These are phyloP conservation scores for Stigmatopora argus DNA, from an alignment of 2,113 vertebrate species.

Conservation along the genomic window DNA sequence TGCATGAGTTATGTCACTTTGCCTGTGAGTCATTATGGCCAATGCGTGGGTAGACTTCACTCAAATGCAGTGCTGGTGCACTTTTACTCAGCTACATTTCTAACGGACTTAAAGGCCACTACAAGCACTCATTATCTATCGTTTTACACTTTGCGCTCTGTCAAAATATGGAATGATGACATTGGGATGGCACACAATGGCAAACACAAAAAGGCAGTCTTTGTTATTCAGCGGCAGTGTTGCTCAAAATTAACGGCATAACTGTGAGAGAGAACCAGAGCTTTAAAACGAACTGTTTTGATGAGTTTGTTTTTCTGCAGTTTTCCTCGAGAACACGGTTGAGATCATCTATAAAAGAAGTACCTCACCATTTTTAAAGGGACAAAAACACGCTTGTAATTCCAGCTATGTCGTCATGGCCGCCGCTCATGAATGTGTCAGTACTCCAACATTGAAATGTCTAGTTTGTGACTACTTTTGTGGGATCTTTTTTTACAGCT, in stretches of 20 bases:
- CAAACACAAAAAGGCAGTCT: no score
- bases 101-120: not conserved
- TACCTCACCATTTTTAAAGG: no score
- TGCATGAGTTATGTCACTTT: slow-evolving; percentile 20
- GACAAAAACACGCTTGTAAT: no score
- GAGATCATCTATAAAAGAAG: no score
- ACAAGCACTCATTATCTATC: not conserved
- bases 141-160: not conserved
- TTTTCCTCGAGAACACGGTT: no score
- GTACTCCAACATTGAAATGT: not conserved
- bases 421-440: no score
- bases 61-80: not conserved
- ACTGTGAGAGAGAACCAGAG: no score
- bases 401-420: no score
- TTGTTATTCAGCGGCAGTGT: no score
- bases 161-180: not conserved
- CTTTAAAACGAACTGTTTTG: no score
- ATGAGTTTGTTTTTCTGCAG: no score
- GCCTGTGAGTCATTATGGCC: slow-evolving; percentile 18
- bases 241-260: no score
- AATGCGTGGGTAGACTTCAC: slow-evolving; percentile 25
- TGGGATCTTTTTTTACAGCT: slow-evolving; percentile 40
- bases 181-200: not conserved
- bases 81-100: not conserved
- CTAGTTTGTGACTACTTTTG: slow-evolving; percentile 4